Evolutionary conservation across 1,140 invertebrate species (phyloP).

Genomic region (Sinonovacula constricta): DNA sequence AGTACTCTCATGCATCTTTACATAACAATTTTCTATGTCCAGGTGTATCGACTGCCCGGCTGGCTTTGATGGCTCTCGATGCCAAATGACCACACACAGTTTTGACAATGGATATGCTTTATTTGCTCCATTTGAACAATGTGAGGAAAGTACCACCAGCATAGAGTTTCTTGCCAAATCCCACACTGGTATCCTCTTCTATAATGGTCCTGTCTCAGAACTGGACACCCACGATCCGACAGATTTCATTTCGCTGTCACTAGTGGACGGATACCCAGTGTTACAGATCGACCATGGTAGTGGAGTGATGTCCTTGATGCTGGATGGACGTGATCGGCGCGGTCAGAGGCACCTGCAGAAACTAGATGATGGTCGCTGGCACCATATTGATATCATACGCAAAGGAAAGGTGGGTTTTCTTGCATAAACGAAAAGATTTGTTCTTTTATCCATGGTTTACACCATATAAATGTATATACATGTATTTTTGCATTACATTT

Average conservation of each 20-base stretch:
- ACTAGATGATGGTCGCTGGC: constrained; percentile 96
- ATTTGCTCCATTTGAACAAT: constrained; percentile 97
- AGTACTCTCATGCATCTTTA: too few relatives aligned
- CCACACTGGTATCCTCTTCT: constrained; percentile 94
- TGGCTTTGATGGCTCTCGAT: constrained; percentile 95
- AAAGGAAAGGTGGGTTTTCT: constrained; percentile 87
- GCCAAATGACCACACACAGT: constrained; percentile 96
- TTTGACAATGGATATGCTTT: constrained; percentile 91
- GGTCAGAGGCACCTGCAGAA: constrained; percentile 82
- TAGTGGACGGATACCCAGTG: constrained; percentile 93
- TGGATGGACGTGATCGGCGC: constrained; percentile 81
- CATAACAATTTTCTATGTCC: constrained; percentile 31
- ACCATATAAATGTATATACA: too few relatives aligned
- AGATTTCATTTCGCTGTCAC: constrained; percentile 96
- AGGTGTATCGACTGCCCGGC: constrained; percentile 90
- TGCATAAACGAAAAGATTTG: too few relatives aligned
- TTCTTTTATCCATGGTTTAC: too few relatives aligned
- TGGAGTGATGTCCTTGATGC: constrained; percentile 91
- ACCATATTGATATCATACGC: constrained; percentile 96
- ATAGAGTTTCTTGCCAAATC: constrained; percentile 96
- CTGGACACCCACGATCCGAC: constrained; percentile 43
- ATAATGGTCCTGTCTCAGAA: constrained; percentile 96
- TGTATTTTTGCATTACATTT: too few relatives aligned
- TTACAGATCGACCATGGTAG: constrained; percentile 97
- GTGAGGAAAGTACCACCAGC: constrained; percentile 95